These are phyloP conservation scores for Brachyopa scutellaris DNA, from an alignment of 2,888 invertebrate species.

Conservation along the genomic window DNA sequence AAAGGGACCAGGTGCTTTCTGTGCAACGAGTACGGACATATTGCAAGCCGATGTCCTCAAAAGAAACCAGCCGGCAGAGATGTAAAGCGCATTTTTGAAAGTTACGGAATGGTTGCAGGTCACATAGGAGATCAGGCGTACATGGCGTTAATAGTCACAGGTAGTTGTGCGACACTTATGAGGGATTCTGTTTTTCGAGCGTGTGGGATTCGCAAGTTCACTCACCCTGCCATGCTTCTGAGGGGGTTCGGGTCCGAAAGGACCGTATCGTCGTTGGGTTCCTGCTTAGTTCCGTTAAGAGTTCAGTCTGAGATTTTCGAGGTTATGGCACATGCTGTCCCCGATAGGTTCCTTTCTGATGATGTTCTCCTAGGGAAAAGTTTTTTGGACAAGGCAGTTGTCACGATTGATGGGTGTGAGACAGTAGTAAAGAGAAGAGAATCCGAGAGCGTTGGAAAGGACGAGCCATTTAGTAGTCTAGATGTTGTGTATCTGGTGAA, in stretches of 20 bases:
- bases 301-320: background rate
- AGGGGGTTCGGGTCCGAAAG: background rate
- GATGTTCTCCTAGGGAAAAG: background rate
- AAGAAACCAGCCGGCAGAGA: background rate
- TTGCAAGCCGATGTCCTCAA: background rate
- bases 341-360: background rate
- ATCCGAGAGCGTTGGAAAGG: background rate
- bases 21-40: background rate
- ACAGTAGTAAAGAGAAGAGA: background rate
- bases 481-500: background rate
- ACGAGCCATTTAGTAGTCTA: background rate
- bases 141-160: background rate
- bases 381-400: background rate
- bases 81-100: background rate
- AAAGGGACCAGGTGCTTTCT: slow-evolving; percentile 12
- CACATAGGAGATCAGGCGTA: background rate
- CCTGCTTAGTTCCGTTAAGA: background rate
- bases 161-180: background rate
- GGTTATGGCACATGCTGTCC: background rate
- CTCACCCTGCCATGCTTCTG: background rate
- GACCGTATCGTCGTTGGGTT: background rate
- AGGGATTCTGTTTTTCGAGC: background rate
- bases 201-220: background rate
- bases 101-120: background rate
- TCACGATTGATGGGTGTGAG: background rate